A percentile compares a stretch with the other conserved stretches of the same genome.
Evolutionary conservation across 2,113 vertebrate genomes (phyloP).

Genomic region (Erpornis zantholeuca): DNA sequence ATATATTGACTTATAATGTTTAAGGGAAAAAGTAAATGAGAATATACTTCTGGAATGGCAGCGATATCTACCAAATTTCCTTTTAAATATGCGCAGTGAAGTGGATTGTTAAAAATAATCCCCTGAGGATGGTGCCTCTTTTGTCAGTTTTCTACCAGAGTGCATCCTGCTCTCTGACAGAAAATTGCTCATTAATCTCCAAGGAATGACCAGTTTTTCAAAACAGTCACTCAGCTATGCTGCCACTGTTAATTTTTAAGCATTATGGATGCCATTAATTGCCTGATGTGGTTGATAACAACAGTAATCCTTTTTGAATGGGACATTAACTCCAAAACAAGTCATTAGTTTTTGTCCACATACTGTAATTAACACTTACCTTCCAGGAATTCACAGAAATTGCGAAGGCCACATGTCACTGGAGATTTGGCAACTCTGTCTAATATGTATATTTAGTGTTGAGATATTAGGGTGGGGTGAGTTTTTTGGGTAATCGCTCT

Average conservation of each 20-base stretch:
- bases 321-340: conserved; percentile 32
- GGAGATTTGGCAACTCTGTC: neutral
- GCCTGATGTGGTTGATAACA: conserved; percentile 42
- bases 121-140: conserved; percentile 23
- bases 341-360: neutral
- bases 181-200: conserved; percentile 66
- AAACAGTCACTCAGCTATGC: conserved; percentile 26
- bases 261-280: conserved; percentile 47
- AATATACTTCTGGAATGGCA: conserved; percentile 31
- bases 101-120: conserved; percentile 36
- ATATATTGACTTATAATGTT: conserved; percentile 18
- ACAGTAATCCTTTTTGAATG: neutral
- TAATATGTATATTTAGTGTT: neutral
- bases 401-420: neutral
- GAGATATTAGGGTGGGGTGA: neutral
- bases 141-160: conserved; percentile 55
- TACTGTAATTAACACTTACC: conserved; percentile 41
- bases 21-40: conserved; percentile 40
- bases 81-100: conserved; percentile 49
- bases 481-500: neutral
- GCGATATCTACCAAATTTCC: conserved; percentile 27
- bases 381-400: conserved; percentile 13
- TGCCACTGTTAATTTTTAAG: conserved; percentile 22
- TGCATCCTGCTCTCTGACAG: conserved; percentile 49
- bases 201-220: conserved; percentile 53